Evolutionary conservation across 2,888 invertebrate species (phyloP).

Genomic region (Tromatobia lineatoria): DNA sequence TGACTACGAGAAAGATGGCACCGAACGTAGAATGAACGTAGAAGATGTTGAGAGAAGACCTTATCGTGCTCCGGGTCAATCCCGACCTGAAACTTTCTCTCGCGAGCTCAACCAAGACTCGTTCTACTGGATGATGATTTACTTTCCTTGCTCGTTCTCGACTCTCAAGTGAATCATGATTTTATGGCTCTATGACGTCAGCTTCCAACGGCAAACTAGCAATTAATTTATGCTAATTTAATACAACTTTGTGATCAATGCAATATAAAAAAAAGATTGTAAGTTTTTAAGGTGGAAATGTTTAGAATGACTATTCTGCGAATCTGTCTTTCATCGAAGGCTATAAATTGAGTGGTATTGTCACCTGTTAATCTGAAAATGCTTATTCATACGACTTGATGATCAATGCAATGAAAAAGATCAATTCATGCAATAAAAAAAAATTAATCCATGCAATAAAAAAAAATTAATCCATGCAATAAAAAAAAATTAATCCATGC

Average conservation of each 20-base stretch:
- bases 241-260: background rate
- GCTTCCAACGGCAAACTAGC: background rate
- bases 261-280: background rate
- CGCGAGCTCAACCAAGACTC: background rate
- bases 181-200: constrained; percentile 4
- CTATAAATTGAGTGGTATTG: background rate
- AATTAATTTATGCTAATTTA: background rate
- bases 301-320: background rate
- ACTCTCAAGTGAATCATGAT: constrained; percentile 20
- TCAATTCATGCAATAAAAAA: too few relatives aligned
- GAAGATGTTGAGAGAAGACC: constrained; percentile 16
- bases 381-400: too few relatives aligned
- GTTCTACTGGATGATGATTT: constrained; percentile 43
- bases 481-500: too few relatives aligned
- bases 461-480: too few relatives aligned
- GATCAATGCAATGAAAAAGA: too few relatives aligned
- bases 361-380: too few relatives aligned
- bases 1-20: background rate
- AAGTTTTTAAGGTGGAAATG: background rate
- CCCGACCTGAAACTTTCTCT: constrained; percentile 21
- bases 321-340: background rate
- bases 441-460: too few relatives aligned
- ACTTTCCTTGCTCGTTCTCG: constrained; percentile 31
- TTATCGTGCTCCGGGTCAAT: background rate
- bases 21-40: background rate